Evolutionary conservation across 2,797 vertebrate species (phyloP).

Genomic region (Sebastes kiyomatsui): DNA sequence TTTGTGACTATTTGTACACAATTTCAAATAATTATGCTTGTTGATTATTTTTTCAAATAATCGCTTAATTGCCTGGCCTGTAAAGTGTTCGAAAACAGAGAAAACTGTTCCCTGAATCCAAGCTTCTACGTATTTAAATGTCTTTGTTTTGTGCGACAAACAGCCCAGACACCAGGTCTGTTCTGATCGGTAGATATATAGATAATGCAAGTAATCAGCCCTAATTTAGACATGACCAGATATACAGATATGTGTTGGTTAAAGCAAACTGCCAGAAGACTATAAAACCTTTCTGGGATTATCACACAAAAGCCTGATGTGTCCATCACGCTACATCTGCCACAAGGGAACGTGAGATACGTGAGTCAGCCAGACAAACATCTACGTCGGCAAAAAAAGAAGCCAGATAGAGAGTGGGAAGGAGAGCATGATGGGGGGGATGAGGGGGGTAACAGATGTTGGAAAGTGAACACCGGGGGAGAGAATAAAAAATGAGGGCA

Average conservation of each 20-base stretch:
- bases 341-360: slow-evolving; percentile 41
- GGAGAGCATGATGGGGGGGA: background rate
- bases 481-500: slow-evolving; percentile 47
- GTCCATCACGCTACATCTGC: slow-evolving; percentile 20
- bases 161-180: background rate
- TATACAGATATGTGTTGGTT: background rate
- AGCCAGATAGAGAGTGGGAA: slow-evolving; percentile 20
- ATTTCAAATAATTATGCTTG: background rate
- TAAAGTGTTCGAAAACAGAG: too few species aligned
- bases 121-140: background rate
- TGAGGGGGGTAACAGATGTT: slow-evolving; percentile 58
- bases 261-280: background rate
- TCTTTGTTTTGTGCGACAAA: background rate
- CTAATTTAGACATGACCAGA: background rate
- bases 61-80: background rate
- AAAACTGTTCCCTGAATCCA: background rate
- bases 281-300: background rate
- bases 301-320: background rate
- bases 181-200: background rate
- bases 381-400: slow-evolving; percentile 13
- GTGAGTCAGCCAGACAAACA: slow-evolving; percentile 33
- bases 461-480: slow-evolving; percentile 36
- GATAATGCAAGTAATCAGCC: background rate
- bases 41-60: background rate
- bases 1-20: background rate